Percentiles rank a stretch among this genome's conserved stretches.
Evolutionary conservation across 2,888 invertebrate genomes (phyloP).

Genomic region (Callosobruchus maculatus): DNA sequence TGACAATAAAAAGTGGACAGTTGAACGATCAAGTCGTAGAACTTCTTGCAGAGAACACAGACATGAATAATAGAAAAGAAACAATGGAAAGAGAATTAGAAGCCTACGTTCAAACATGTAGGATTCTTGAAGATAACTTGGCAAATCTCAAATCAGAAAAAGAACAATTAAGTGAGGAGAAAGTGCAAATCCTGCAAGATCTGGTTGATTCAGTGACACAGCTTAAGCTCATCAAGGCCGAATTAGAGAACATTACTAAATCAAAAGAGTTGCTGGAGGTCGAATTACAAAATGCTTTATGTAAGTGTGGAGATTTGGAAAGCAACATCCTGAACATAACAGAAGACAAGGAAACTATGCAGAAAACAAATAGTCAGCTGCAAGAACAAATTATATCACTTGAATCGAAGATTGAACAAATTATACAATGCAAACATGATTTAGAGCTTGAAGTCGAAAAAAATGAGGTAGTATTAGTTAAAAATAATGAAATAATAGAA

Average conservation of each 20-base stretch:
- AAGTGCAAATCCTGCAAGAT: background rate
- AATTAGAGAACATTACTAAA: background rate
- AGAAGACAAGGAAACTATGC: background rate
- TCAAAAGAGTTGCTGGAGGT: background rate
- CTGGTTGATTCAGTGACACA: background rate
- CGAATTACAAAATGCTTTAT: background rate
- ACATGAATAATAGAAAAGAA: background rate
- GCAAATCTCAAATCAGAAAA: background rate
- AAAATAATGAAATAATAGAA: background rate
- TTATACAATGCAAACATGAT: background rate
- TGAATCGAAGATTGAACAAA: background rate
- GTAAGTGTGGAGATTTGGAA: background rate
- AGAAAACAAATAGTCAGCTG: background rate
- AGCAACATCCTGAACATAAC: background rate
- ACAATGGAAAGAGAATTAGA: background rate
- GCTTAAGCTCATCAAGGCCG: background rate
- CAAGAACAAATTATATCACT: background rate
- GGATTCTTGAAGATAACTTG: background rate
- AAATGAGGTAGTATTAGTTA: background rate
- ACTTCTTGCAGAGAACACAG: background rate
- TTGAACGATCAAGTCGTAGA: background rate
- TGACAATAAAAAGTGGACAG: background rate
- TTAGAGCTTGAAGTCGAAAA: background rate
- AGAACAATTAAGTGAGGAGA: background rate
- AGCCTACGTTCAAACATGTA: background rate